phyloP scores from a whole-genome alignment of 1,140 invertebrate genomes.

The Phocides pigmalion region DNA sequence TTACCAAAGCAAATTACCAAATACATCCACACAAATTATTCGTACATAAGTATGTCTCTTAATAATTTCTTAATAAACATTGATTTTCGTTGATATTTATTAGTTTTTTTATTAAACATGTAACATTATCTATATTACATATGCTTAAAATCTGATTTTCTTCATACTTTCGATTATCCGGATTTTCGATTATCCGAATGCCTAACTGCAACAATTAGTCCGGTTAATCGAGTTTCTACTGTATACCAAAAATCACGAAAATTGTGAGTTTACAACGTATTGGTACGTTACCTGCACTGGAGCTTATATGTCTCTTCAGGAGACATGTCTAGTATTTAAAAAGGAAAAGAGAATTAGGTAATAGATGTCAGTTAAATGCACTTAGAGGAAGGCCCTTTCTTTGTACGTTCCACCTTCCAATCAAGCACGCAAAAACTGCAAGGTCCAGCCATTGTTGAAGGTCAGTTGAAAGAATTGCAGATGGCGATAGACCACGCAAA shows the following conservation, averaged over 20 bases:
- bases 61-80: too few species aligned
- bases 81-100: too few species aligned
- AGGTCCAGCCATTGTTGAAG: not conserved
- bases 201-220: too few species aligned
- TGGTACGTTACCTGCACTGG: constrained; percentile 38
- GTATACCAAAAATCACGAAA: constrained; percentile 33
- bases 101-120: too few species aligned
- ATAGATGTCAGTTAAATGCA: constrained; percentile 40
- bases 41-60: too few species aligned
- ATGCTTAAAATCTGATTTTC: too few species aligned
- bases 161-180: too few species aligned
- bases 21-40: too few species aligned
- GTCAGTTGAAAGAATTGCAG: not conserved
- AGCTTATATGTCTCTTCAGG: constrained; percentile 36
- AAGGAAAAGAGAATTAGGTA: constrained; percentile 38
- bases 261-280: constrained; percentile 36
- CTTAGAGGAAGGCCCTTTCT: constrained; percentile 28
- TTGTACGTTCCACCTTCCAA: constrained; percentile 24
- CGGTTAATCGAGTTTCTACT: too few species aligned
- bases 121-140: too few species aligned
- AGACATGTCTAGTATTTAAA: constrained; percentile 34
- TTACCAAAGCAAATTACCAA: too few species aligned
- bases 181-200: too few species aligned
- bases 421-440: not conserved
- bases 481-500: not conserved